Conservation (phyloP, 2,113 vertebrate species). For the Terrapene triunguis region DNA sequence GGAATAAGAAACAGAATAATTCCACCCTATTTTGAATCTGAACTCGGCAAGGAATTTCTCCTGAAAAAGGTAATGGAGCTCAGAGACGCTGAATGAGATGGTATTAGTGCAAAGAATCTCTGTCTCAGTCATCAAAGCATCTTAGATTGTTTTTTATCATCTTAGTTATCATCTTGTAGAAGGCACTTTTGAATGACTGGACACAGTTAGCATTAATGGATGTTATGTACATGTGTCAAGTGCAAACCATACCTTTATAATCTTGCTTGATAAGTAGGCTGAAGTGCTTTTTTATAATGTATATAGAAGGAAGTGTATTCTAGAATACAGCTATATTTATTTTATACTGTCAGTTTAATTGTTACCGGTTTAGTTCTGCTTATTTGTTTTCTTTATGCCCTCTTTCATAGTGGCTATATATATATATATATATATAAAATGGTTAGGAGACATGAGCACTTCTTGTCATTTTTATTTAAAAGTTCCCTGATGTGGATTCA, state of each 20-base stretch:
- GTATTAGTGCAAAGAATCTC: not conserved
- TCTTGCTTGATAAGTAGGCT: not conserved
- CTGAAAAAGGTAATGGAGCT: slow-evolving; percentile 72
- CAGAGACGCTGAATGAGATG: not conserved
- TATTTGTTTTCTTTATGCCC: not conserved
- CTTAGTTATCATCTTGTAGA: not conserved
- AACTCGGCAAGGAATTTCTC: slow-evolving; percentile 71
- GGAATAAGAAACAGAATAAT: slow-evolving; percentile 80
- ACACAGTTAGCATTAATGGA: not conserved
- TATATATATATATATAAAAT: not conserved
- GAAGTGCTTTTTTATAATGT: not conserved
- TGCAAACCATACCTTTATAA: not conserved
- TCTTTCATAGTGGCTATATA: too few relatives aligned
- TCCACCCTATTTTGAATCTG: slow-evolving; percentile 87
- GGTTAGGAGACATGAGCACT: not conserved
- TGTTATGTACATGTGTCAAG: not conserved
- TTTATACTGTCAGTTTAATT: not conserved
- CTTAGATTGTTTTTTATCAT: not conserved
- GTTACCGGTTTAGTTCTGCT: not conserved
- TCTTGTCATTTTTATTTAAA: slow-evolving; percentile 33
- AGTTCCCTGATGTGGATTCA: slow-evolving; percentile 77
- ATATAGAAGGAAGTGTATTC: not conserved
- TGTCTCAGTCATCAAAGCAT: not conserved
- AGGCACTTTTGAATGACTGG: not conserved
- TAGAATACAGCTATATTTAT: not conserved